phyloP scores from a whole-genome alignment of 2,888 invertebrate species.

The Thelaira solivaga region DNA sequence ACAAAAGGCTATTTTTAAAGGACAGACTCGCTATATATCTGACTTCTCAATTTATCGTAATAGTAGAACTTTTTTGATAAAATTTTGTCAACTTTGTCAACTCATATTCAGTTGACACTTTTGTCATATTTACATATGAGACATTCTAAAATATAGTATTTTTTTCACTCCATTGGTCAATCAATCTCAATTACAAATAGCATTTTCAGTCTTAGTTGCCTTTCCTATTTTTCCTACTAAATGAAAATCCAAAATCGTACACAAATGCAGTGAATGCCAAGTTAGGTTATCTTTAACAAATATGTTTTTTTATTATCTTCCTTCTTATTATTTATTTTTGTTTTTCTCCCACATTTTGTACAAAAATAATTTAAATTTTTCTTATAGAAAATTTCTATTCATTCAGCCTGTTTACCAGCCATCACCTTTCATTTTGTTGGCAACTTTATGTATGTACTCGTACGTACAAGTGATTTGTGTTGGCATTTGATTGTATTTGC shows the following conservation, averaged over 20 bases:
- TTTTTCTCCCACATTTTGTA: not conserved
- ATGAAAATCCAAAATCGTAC: not conserved
- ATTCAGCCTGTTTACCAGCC: not conserved
- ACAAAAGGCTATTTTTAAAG: no score
- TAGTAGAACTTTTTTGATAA: no score
- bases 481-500: not conserved
- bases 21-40: no score
- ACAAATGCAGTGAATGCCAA: slow-evolving; percentile 18
- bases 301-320: not conserved
- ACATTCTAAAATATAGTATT: no score
- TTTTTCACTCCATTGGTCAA: no score
- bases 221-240: not conserved
- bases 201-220: not conserved
- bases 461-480: no score
- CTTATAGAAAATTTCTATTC: not conserved
- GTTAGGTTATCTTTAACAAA: slow-evolving; percentile 20
- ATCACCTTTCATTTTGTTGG: not conserved
- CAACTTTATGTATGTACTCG: no score
- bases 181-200: not conserved
- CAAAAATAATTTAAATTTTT: not conserved
- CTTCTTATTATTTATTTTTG: not conserved
- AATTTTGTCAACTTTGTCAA: no score
- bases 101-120: no score
- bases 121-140: no score
- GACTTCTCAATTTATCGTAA: no score